Evolutionary conservation across 2,797 vertebrate genomes (phyloP).

Genomic region (Petrocephalus schoutedeni): DNA sequence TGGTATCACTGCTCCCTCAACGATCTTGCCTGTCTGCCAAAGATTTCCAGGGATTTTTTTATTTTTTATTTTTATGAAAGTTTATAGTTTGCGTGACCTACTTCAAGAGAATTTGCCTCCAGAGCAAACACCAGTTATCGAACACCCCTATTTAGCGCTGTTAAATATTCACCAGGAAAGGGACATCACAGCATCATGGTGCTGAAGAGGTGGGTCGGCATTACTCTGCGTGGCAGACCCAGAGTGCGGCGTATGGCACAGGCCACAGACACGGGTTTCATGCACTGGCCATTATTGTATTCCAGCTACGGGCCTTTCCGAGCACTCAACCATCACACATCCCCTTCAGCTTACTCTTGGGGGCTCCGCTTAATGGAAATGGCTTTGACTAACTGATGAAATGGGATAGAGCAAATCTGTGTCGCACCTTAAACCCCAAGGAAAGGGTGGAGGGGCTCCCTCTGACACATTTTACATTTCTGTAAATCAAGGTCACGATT

Average conservation of each 20-base stretch:
- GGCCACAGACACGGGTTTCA: conserved; percentile 21
- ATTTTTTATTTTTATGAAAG: neutral
- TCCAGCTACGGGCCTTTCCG: conserved; percentile 3
- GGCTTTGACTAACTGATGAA: conserved; percentile 30
- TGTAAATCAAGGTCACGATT: neutral
- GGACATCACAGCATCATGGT: neutral
- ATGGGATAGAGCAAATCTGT: conserved; percentile 7
- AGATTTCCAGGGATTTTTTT: neutral
- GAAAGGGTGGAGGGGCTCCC: neutral
- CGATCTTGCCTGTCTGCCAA: neutral
- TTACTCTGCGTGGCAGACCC: neutral
- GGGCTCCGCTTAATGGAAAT: conserved; percentile 35
- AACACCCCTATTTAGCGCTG: neutral
- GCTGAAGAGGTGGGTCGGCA: neutral
- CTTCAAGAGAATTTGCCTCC: neutral
- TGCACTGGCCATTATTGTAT: conserved; percentile 22
- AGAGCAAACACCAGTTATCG: neutral
- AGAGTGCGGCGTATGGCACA: conserved; percentile 14
- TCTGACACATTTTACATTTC: neutral
- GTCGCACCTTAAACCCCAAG: neutral
- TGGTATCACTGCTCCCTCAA: neutral
- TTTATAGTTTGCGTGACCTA: neutral
- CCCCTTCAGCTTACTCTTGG: conserved; percentile 4
- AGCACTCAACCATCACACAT: conserved; percentile 20
- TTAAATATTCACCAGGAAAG: neutral